Conservation (phyloP, 2,797 vertebrate species). For the Ptychadena robeensis region DNA sequence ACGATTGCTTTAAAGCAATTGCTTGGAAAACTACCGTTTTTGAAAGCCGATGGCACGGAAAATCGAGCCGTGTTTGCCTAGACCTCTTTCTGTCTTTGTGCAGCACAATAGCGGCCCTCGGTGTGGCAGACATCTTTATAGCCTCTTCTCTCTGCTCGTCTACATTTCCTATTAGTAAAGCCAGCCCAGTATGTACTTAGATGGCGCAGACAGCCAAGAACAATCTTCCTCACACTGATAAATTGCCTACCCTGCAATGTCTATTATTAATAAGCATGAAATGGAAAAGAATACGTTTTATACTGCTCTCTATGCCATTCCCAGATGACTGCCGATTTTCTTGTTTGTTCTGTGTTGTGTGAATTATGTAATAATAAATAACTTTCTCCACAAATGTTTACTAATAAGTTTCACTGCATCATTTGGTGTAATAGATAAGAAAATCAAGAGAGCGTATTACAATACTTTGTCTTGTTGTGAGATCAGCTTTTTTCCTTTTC, state of each 20-base stretch:
- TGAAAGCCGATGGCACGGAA: too few species aligned
- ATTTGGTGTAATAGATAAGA: conserved; percentile 52
- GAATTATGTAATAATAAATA: conserved; percentile 61
- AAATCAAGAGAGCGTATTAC: conserved; percentile 39
- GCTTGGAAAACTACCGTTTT: too few species aligned
- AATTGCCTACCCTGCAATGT: conserved; percentile 38
- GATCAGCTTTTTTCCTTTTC: neutral
- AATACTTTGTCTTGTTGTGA: conserved; percentile 64
- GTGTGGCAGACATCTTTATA: neutral
- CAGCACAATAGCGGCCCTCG: too few species aligned
- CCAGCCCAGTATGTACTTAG: conserved; percentile 27
- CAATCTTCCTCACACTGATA: conserved; percentile 63
- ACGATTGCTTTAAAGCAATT: too few species aligned
- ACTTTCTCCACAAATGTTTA: conserved; percentile 63
- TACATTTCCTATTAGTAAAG: neutral
- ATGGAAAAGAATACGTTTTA: conserved; percentile 42
- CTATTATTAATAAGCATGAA: conserved; percentile 64
- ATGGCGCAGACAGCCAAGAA: conserved; percentile 52
- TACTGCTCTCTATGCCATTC: conserved; percentile 63
- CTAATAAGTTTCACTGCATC: conserved; percentile 57
- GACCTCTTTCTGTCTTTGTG: too few species aligned
- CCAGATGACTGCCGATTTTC: conserved; percentile 50
- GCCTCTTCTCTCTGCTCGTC: neutral
- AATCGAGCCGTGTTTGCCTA: too few species aligned
- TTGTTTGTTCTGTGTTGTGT: conserved; percentile 39